Evolutionary conservation across 2,113 vertebrate genomes (phyloP), one percentile per base, ranked within the genome.

Genomic region (Pholis gunnellus): DNA sequence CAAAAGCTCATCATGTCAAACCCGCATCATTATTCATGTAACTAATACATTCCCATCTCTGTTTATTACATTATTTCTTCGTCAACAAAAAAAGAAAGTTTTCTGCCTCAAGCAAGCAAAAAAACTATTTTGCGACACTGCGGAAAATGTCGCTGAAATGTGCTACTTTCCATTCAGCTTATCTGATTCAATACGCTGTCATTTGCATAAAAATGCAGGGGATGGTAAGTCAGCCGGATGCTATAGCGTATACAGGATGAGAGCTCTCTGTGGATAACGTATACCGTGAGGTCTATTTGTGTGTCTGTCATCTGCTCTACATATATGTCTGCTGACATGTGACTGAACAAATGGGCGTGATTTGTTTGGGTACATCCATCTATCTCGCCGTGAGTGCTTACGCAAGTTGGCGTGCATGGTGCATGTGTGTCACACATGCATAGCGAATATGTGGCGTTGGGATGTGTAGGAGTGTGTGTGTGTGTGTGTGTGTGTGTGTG

Each of bases 271-370:
- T 52, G 77, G 36, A 48, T 36, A 66, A 82, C 5, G 29, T 36
- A 67, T n/a, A 60, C 65, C 72, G 64, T 82, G 78, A 56, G 83
- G 66, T 72, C 78, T 66, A 17, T 82, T 27, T 79, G 69, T 78
- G 75, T 46, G 82, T 82, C 38, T 82, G 82, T 91, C 90, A 78
- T 87, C 78, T 82, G 75, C 79, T 79, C 56, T 22, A 71, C 82
- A 72, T 87, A 56, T 75, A 87, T 73, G 87, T 72, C 81, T 85
- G 88, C 14, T 88, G 89, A 87, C 90, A 86, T 92, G 89, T 83
- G 89, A 91, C 78, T 82, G 90, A 90, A 84, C 86, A 89, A 91
- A 91, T 87, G 83, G 86, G 31, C 40, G 61, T 87, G 85, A 90
- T 90, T 91, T 83, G 88, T 83, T 91, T 59, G 89, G 83, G 61